Percentiles rank a stretch among this genome's conserved stretches.
Conservation (phyloP, 1,140 invertebrate genomes). For the Mizuhopecten yessoensis region DNA sequence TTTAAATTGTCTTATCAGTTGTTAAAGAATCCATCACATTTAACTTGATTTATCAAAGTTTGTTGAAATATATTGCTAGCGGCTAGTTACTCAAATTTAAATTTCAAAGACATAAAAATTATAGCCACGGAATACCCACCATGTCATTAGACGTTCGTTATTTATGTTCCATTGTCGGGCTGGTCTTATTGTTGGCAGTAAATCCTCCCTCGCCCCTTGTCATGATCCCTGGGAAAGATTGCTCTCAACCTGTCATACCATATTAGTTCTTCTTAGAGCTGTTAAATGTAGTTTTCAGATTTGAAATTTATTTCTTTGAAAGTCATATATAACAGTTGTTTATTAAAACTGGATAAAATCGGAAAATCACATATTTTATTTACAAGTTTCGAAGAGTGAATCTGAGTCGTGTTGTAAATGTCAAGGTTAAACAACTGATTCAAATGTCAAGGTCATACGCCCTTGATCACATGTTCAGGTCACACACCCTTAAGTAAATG, state of each 20-base stretch:
- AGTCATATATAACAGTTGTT: neutral
- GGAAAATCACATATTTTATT: no score
- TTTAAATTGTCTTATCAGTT: neutral
- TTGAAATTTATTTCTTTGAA: neutral
- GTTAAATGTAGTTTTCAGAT: neutral
- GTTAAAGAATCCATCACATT: neutral
- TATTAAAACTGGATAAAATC: neutral
- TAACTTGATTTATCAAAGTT: neutral
- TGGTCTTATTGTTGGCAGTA: neutral
- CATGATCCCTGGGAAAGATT: neutral
- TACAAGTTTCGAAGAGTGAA: no score
- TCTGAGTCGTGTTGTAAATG: no score
- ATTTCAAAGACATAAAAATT: neutral
- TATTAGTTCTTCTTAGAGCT: neutral
- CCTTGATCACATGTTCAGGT: neutral
- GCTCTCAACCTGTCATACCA: neutral
- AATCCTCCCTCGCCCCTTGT: neutral
- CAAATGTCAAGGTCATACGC: neutral
- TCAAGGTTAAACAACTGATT: neutral
- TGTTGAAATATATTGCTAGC: neutral
- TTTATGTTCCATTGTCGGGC: neutral
- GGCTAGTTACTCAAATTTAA: neutral
- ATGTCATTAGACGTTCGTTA: neutral
- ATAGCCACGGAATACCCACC: neutral
- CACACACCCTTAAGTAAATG: neutral